phyloP scores from a whole-genome alignment of 2,113 vertebrate genomes.

The Empidonax alnorum region DNA sequence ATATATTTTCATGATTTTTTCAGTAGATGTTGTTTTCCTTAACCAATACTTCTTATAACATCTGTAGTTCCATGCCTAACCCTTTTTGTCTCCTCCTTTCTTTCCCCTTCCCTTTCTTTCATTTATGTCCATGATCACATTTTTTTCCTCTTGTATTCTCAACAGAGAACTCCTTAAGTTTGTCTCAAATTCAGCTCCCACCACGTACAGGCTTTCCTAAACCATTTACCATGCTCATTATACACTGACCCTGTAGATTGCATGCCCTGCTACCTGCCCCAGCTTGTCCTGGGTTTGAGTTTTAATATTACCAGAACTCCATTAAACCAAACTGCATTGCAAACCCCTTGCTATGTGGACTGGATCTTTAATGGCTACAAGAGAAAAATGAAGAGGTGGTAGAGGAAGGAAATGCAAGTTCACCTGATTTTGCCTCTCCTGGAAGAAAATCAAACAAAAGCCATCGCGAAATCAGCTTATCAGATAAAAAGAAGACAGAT shows the following conservation, averaged over 20 bases:
- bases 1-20: neutral
- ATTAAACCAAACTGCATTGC: neutral
- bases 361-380: neutral
- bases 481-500: neutral
- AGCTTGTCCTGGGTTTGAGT: neutral
- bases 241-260: neutral
- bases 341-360: neutral
- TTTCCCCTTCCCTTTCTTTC: neutral
- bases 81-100: neutral
- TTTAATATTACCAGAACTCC: neutral
- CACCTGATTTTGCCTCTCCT: neutral
- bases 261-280: neutral
- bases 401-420: neutral
- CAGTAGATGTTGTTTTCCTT: neutral
- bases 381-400: neutral
- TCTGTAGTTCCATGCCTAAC: neutral
- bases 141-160: neutral
- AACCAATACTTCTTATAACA: neutral
- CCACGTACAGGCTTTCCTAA: neutral
- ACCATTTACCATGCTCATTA: neutral
- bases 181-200: neutral
- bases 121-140: neutral
- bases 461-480: neutral
- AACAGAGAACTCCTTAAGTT: neutral
- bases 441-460: neutral